Evolutionary conservation across 2,888 invertebrate species (phyloP), one percentile per base, ranked within the genome.

Genomic region (Platerodrilus igneus): DNA sequence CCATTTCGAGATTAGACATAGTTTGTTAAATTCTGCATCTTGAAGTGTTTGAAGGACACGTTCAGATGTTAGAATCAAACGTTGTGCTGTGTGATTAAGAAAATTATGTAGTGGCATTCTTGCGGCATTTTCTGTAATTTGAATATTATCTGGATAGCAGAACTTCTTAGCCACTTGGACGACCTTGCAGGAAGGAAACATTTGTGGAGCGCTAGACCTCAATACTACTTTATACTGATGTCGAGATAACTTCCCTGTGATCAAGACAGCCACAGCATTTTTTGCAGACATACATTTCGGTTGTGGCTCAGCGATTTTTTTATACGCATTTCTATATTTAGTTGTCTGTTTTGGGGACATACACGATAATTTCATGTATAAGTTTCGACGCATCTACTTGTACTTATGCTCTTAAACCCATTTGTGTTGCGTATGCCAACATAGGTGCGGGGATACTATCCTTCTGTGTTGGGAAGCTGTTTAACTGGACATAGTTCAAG

Each of bases 171-270:
- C 51, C 30, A 21, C 35, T 41, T 53, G 53, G 27, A 57, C 40
- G 23, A 29, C 45, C 48, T 48, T 56, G 35, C 58, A 53, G 15
- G 50, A 48, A 13, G 51, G 49, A 41, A 46, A 56, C 38, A 34
- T 51, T 17, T 58, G 50, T 28, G 55, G 49, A 39, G 47, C 53
- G 49, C 45, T 50, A 29, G 17, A 44, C 42, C 53, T 52, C 14
- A 57, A n/a, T n/a, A n/a, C 47, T 37, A 54, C 34, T 32, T 57
- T 20, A 41, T 56, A 57, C 31, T 57, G 50, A 45, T 55, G 44
- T 17, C 55, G 30, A 20, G 49, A 51, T 43, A 57, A 39, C 33
- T 53, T 50, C 11, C 41, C 53, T 10, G 55, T 54, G 28, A 55
- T n/a, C n/a, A n/a, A n/a, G n/a, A 53, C 39, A 18, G 51, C 39